Conservation (phyloP, 2,797 vertebrate genomes). For the Coendou prehensilis region DNA sequence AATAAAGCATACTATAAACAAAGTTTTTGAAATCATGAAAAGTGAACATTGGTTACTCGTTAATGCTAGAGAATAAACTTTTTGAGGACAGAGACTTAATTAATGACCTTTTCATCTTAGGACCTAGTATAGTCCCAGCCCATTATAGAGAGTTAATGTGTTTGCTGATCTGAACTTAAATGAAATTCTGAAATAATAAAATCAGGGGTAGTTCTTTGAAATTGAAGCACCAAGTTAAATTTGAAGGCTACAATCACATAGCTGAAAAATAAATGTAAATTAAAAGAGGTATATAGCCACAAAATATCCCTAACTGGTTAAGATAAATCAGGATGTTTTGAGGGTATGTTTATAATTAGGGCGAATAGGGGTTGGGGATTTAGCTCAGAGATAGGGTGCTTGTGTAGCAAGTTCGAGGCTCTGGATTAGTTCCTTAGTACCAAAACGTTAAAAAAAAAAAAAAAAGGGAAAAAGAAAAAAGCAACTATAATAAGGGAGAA, state of each 20-base stretch:
- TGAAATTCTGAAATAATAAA: conserved; percentile 56
- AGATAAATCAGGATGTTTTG: conserved; percentile 24
- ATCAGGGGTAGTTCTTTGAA: conserved; percentile 27
- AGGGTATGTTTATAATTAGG: conserved; percentile 5
- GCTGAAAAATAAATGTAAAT: conserved; percentile 16
- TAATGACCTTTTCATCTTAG: not conserved
- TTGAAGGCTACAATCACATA: conserved; percentile 2
- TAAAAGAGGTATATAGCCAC: not conserved
- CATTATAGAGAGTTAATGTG: not conserved
- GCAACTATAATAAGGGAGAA: not conserved
- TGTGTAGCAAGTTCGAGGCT: not conserved
- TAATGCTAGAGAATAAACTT: conserved; percentile 43
- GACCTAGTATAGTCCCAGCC: not conserved
- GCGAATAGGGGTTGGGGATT: not conserved
- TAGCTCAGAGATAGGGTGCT: not conserved
- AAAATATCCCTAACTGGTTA: not conserved
- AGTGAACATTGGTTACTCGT: not conserved
- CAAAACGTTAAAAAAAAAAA: not conserved
- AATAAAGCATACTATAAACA: conserved; percentile 31
- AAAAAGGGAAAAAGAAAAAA: not conserved
- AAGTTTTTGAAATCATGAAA: conserved; percentile 38
- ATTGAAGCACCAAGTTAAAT: conserved; percentile 20
- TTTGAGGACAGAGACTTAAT: conserved; percentile 16
- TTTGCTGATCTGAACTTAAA: conserved; percentile 34
- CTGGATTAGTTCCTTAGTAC: not conserved